Base-by-base conservation (phyloP, 2,797 vertebrate genomes). In the Danio tinwini region DNA sequence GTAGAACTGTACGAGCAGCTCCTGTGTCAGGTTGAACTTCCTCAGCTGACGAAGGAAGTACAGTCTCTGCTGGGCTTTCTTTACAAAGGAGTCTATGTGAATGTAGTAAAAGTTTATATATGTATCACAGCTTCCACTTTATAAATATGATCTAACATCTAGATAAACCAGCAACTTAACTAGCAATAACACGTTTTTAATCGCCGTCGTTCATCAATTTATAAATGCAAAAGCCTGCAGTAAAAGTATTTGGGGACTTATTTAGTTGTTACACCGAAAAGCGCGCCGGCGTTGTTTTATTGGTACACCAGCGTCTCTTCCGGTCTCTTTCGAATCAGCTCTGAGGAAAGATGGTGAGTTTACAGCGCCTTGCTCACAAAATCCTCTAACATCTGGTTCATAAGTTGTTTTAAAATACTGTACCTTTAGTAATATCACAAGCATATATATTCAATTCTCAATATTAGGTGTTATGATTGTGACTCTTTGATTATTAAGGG, bases 291-390 rank as follows among this genome's bases (percentile, higher is more conserved):
- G 84, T 37, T 58, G 21, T 42, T 91, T 90, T 94, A 82, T 85
- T 82, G 91, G 80, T 63, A 86, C 90, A 74, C 89, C 16, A 16
- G 71, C 17, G 58, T 68, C 74, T 17, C 4, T 89, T 89, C 87
- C 90, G 92, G 85, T 37, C 95, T 96, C 92, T 96, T 94, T 91
- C 91, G 90, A 91, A 81, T 87, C 86, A 91, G 88, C 89, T 80
- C 88, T 73, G 86, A 86, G 88, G 49, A 94, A 92, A 90, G 86
- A 96, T 96, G 96, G 95, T 96, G 87, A 91, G 95, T 42, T 0
- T 12, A 0, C 39, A 0, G 0, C 5, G 56, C 56, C 17, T 71
- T 59, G 5, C 44, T 1, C 1, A 1, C 1, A 9, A 1, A 82
- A 81, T 96, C 95, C 39, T 5, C 1, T 0, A 85, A 87, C 94